These are phyloP conservation scores for Aphelenchoides avenae DNA, from an alignment of 1,140 invertebrate genomes.

Conservation along the genomic window DNA sequence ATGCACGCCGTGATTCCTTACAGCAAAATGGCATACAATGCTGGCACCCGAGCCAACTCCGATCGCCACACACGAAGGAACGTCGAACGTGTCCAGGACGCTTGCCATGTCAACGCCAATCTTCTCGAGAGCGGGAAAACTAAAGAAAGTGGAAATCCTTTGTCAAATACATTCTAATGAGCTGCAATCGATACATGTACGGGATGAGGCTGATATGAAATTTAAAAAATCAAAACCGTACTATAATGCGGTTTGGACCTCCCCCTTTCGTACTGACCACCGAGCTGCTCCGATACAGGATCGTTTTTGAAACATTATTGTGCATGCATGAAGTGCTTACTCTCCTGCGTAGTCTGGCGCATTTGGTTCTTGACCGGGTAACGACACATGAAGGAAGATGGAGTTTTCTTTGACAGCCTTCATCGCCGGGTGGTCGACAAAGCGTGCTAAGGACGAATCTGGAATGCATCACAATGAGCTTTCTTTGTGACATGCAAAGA, in stretches of 20 bases:
- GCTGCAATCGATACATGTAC: too few species aligned
- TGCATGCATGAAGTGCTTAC: conserved; percentile 62
- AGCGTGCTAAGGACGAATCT: conserved; percentile 63
- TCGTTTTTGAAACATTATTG: conserved; percentile 1
- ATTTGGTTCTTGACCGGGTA: conserved; percentile 78
- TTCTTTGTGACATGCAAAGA: background rate
- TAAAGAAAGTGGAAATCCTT: conserved; percentile 63
- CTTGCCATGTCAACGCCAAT: conserved; percentile 77
- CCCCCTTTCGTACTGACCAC: too few species aligned
- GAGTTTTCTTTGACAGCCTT: conserved; percentile 76
- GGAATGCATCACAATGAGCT: conserved; percentile 21
- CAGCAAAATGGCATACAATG: conserved; percentile 76
- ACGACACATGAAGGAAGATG: conserved; percentile 80
- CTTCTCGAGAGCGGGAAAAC: conserved; percentile 76
- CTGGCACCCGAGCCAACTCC: conserved; percentile 85
- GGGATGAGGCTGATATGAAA: too few species aligned
- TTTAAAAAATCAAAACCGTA: too few species aligned
- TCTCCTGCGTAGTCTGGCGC: conserved; percentile 69
- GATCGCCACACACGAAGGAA: conserved; percentile 70
- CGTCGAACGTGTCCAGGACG: conserved; percentile 73
- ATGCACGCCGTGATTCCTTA: too few species aligned
- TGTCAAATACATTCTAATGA: conserved; percentile 8
- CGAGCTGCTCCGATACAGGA: too few species aligned
- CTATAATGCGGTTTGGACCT: too few species aligned
- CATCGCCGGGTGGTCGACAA: conserved; percentile 75